These are phyloP conservation scores for Penaeus vannamei DNA, from an alignment of 1,140 invertebrate genomes.

Conservation along the genomic window DNA sequence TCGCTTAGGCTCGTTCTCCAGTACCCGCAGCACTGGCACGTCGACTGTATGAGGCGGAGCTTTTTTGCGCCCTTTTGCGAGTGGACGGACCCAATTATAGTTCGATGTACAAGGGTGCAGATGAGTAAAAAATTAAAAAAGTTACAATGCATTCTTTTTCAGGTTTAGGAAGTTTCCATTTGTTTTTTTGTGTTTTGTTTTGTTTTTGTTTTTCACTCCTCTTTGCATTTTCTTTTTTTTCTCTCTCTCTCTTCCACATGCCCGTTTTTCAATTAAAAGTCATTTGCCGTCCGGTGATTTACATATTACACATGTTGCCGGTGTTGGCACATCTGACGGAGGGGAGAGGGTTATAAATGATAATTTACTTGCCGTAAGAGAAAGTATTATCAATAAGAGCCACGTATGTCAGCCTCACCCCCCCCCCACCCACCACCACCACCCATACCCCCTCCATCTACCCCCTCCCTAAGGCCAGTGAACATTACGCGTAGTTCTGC, in stretches of 20 bases:
- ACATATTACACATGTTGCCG: no score
- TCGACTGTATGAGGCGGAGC: not conserved
- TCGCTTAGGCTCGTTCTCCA: slow-evolving; percentile 11
- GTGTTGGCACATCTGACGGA: no score
- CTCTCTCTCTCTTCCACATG: no score
- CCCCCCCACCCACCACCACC: not conserved
- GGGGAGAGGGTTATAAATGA: no score
- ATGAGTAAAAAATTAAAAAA: slow-evolving; percentile 24
- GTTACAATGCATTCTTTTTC: slow-evolving; percentile 28
- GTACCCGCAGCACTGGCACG: not conserved
- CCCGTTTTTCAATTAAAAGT: no score
- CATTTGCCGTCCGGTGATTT: no score
- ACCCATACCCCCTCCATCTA: not conserved
- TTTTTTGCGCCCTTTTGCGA: slow-evolving; percentile 24
- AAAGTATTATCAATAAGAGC: no score
- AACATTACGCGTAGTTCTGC: not conserved
- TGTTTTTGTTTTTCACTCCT: no score
- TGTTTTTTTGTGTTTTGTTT: no score
- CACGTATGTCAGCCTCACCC: not conserved
- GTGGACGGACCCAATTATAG: slow-evolving; percentile 50
- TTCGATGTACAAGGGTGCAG: slow-evolving; percentile 43
- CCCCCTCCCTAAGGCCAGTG: not conserved
- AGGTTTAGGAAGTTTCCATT: no score
- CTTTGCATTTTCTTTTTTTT: no score
- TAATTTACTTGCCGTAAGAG: no score